These are phyloP conservation scores for Oscheius sp. DNA, from an alignment of 2,888 invertebrate genomes.

Conservation along the genomic window DNA sequence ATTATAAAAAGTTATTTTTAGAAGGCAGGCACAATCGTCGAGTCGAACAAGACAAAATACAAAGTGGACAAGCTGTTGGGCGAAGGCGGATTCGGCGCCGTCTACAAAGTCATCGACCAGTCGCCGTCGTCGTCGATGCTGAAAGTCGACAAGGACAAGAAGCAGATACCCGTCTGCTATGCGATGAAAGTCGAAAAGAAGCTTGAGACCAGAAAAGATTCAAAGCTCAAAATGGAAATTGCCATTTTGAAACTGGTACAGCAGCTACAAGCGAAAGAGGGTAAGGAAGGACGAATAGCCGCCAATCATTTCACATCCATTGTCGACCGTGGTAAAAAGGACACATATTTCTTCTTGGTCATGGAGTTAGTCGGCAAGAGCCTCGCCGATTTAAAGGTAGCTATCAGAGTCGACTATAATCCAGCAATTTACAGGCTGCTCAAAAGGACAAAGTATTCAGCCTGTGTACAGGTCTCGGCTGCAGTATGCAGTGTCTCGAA, in stretches of 20 bases:
- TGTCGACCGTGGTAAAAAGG: conserved; percentile 61
- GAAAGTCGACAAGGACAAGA: conserved; percentile 41
- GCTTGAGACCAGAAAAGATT: conserved; percentile 36
- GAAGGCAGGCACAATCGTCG: conserved; percentile 39
- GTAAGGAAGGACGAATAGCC: conserved; percentile 32
- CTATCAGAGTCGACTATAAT: too few relatives aligned
- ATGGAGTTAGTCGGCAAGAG: conserved; percentile 37
- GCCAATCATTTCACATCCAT: conserved; percentile 61
- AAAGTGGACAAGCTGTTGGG: conserved; percentile 56
- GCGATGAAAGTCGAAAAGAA: conserved; percentile 70
- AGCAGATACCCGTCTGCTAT: conserved; percentile 15
- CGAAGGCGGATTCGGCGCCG: conserved; percentile 66
- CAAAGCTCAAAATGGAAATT: conserved; percentile 48
- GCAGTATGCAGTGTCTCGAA: conserved; percentile 63
- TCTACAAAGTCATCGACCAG: conserved; percentile 54
- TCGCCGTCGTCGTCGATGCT: neutral
- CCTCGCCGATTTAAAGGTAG: conserved; percentile 41
- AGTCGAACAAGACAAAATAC: conserved; percentile 48
- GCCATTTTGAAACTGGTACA: conserved; percentile 61
- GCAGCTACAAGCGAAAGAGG: neutral
- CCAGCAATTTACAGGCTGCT: neutral
- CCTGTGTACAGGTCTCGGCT: conserved; percentile 49
- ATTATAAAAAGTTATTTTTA: too few relatives aligned
- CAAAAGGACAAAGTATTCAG: conserved; percentile 13
- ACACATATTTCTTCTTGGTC: conserved; percentile 35